Conservation (phyloP, 2,797 vertebrate species). For the Pagetopsis macropterus region DNA sequence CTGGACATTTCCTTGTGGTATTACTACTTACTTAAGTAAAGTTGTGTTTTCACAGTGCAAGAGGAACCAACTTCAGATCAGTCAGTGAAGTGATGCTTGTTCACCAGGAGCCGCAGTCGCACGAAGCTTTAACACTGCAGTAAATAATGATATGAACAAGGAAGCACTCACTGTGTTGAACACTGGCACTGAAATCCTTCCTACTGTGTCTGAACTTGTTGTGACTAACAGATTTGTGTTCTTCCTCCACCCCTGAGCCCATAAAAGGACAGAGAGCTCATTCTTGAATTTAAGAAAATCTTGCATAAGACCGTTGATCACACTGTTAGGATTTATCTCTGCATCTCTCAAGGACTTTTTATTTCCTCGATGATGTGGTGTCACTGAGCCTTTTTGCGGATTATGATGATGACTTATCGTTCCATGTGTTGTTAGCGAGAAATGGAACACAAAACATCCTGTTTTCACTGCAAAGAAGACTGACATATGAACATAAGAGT, state of each 20-base stretch:
- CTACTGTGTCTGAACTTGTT: slow-evolving; percentile 9
- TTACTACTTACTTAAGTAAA: background rate
- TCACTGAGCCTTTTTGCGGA: slow-evolving; percentile 33
- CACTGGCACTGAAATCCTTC: slow-evolving; percentile 7
- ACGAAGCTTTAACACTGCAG: background rate
- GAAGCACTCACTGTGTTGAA: background rate
- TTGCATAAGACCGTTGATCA: slow-evolving; percentile 26
- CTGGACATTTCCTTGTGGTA: background rate
- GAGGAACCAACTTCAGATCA: background rate
- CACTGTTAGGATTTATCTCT: slow-evolving; percentile 19
- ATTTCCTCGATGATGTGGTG: slow-evolving; percentile 15
- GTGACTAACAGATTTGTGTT: slow-evolving; percentile 25
- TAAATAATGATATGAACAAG: slow-evolving; percentile 2
- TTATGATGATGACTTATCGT: slow-evolving; percentile 44
- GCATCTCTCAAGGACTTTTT: slow-evolving; percentile 21
- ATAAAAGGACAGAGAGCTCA: slow-evolving; percentile 31
- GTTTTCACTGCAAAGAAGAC: slow-evolving; percentile 59
- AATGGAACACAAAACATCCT: slow-evolving; percentile 52
- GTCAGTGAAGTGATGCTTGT: background rate
- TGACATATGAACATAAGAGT: slow-evolving; percentile 59
- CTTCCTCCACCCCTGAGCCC: slow-evolving; percentile 13
- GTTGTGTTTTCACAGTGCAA: background rate
- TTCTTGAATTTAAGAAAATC: slow-evolving; percentile 41
- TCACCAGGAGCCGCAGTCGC: background rate
- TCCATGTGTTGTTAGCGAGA: slow-evolving; percentile 49